Evolutionary conservation across 2,797 vertebrate species (phyloP), one percentile per base, ranked within the genome.

Genomic region (Phrynocephalus vlangalii): DNA sequence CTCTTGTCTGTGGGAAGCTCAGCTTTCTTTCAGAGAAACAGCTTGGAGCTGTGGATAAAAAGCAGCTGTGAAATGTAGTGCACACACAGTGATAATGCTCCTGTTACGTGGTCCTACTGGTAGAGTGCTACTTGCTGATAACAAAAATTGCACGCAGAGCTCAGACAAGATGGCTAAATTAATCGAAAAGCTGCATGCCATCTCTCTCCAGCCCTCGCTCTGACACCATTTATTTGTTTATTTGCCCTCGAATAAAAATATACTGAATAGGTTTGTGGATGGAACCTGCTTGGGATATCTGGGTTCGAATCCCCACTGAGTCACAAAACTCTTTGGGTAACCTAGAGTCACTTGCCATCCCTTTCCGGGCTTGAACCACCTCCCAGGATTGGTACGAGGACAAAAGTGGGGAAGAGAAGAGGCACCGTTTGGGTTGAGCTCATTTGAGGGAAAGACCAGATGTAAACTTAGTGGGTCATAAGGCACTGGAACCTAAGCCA

Each of bases 1-100:
- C 63, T 24, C 73, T 78, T 79, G 80, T 82, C 79, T 91, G 85
- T 48, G 50, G 83, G 56, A 78, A 79, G 11, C 50, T 38, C 60
- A 44, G 77, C 22, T 83, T 44, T 38, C 76, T 87, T 88, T 77
- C 60, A 11, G 78, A 68, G 82, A 84, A 24, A 60, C 70, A 82
- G 67, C 90, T 86, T 48, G 30, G 15, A 78, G 80, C 73, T 48
- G 2, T 28, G 83, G 30, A 83, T 67, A 86, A 0, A 48, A 87
- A 68, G 52, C 87, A 82, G 28, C 20, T 44, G 85, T 22, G 85
- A 38, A 28, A 63, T 9, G 50, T 20, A 84, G n/a, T 20, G 84
- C 82, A 1, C 2, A 5, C 0, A 0, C 20, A 75, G 71, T 7
- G 86, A 33, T 38, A 86, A 44, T 50, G 52, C 3, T 30, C 28